Evolutionary conservation across 2,113 vertebrate species (phyloP).

Genomic region (Hepsetus odoe): DNA sequence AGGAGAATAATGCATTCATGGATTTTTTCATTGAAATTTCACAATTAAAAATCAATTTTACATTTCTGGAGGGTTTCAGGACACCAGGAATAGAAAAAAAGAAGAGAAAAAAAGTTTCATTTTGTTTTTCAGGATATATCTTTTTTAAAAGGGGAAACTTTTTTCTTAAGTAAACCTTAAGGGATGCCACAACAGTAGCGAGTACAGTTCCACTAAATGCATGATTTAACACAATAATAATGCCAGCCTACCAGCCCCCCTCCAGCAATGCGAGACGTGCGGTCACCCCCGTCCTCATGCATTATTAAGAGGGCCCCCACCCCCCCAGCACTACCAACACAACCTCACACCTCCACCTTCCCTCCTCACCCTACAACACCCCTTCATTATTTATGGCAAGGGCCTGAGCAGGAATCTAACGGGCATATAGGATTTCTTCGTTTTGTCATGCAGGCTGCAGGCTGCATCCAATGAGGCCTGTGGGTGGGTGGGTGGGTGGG

Average conservation of each 20-base stretch:
- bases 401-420: constrained; percentile 43
- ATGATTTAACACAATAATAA: constrained; percentile 33
- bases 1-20: too few relatives aligned
- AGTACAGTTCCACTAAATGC: constrained; percentile 6
- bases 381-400: constrained; percentile 58
- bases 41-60: too few relatives aligned
- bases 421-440: constrained; percentile 59
- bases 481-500: constrained; percentile 31
- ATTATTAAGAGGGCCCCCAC: constrained; percentile 57
- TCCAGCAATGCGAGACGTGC: constrained; percentile 2
- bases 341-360: background rate
- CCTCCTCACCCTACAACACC: constrained; percentile 36
- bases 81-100: too few relatives aligned
- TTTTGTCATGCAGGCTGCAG: constrained; percentile 44
- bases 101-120: too few relatives aligned
- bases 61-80: too few relatives aligned
- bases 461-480: constrained; percentile 44
- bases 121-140: too few relatives aligned
- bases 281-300: constrained; percentile 38
- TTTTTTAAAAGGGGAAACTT: too few relatives aligned
- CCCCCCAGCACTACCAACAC: background rate
- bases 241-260: constrained; percentile 18
- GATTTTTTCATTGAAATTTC: too few relatives aligned
- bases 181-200: background rate
- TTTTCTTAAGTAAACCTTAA: background rate